Evolutionary conservation across 2,113 vertebrate species (phyloP), one percentile per base, ranked within the genome.

Genomic region (Sardina pilchardus): DNA sequence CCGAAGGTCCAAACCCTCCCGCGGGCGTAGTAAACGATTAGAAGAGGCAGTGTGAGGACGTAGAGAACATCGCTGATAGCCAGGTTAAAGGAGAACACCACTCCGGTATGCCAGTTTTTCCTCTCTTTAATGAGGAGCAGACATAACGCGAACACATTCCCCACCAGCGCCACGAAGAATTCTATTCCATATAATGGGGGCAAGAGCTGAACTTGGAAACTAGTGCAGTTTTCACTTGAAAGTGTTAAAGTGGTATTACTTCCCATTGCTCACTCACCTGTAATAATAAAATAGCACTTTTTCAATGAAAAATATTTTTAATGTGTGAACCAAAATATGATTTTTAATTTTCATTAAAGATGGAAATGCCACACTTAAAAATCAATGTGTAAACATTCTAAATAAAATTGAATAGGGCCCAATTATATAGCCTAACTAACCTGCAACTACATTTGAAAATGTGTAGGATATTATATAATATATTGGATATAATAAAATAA

Each of bases 1-100:
- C 96, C 93, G 0, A 95, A 97, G 0, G 14, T 0, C 97, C 97
- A 97, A 26, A 91, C 0, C 45, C 96, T 96, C 2, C 84, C 82
- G 0, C 50, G 89, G 0, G 75, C 36, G 42, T 97, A 94, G 90
- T 96, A 97, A 36, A 87, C 48, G 0, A 95, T 93, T 36, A 96
- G 87, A 0, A 96, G 89, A 0, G 96, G 96, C 80, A 97, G 90
- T 0, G 96, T 95, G 17, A 96, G 89, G n/a, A 95, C 88, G 0
- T 96, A 96, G 1, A 96, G 91, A 45, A 96, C 88, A 91, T 97
- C 95, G 0, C 96, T 96, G 92, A 96, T 17, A 0, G 95, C 95
- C 86, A 97, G 89, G 92, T 96, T 96, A 71, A 92, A 96, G 0
- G 95, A 94, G 87, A 96, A 95, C 80, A 97, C 89, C 1, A 96